These are phyloP conservation scores for Apis dorsata DNA, from an alignment of 1,140 invertebrate species.

Conservation along the genomic window DNA sequence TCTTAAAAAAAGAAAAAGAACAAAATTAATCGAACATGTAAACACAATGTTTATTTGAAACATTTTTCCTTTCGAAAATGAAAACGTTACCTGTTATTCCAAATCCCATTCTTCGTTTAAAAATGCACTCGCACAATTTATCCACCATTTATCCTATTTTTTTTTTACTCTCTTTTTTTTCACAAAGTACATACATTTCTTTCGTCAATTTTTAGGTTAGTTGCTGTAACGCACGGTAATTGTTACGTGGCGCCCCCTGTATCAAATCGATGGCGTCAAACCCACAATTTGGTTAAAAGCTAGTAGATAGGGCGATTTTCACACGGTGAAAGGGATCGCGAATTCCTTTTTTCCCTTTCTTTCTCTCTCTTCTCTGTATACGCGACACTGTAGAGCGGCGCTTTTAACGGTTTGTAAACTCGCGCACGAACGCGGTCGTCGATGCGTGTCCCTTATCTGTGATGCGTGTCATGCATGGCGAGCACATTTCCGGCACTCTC, in stretches of 20 bases:
- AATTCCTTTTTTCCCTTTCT: neutral
- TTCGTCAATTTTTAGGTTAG: neutral
- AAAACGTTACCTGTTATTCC: no score
- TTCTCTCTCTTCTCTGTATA: neutral
- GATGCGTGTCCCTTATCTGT: slow-evolving; percentile 55
- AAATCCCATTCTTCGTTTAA: no score
- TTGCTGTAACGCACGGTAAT: neutral
- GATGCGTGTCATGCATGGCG: slow-evolving; percentile 64
- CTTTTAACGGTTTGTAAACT: slow-evolving; percentile 62
- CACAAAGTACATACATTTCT: neutral
- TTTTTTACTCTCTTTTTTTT: neutral
- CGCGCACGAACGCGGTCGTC: slow-evolving; percentile 45
- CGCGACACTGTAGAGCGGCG: slow-evolving; percentile 14
- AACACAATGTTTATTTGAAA: no score
- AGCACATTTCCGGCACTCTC: slow-evolving; percentile 64
- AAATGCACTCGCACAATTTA: no score
- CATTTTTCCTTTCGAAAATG: no score
- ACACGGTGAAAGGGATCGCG: no score
- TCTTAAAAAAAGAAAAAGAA: no score
- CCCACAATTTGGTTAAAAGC: neutral
- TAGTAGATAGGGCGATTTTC: no score
- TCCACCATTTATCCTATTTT: neutral
- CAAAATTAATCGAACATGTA: no score
- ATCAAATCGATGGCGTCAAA: neutral
- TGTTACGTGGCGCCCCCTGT: neutral